phyloP scores from a whole-genome alignment of 2,797 vertebrate species.

The Anguilla obscura region DNA sequence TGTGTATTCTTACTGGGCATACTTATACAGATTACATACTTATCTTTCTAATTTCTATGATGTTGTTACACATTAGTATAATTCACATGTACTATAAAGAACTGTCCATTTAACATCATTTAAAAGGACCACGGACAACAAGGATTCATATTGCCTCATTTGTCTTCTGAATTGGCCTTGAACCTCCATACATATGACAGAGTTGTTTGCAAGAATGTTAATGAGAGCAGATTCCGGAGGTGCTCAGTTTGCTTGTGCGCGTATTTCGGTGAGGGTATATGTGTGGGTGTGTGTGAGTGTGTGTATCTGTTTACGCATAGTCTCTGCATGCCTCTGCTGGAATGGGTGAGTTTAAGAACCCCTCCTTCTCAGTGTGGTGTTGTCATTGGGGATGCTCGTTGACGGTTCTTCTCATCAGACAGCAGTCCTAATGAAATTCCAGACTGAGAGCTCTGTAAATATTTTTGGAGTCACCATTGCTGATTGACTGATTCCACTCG shows the following conservation, averaged over 20 bases:
- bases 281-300: conserved; percentile 39
- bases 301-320: conserved; percentile 30
- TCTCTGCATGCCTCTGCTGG: conserved; percentile 36
- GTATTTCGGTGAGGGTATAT: conserved; percentile 43
- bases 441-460: conserved; percentile 70
- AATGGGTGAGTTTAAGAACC: conserved; percentile 50
- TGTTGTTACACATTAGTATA: too few species aligned
- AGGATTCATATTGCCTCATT: too few species aligned
- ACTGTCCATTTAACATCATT: too few species aligned
- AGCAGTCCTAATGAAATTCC: conserved; percentile 68
- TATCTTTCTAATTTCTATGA: too few species aligned
- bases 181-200: too few species aligned
- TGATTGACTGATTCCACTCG: conserved; percentile 58
- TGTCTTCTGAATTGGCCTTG: too few species aligned
- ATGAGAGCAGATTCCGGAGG: too few species aligned
- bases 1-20: too few species aligned
- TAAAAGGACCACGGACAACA: too few species aligned
- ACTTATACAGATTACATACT: too few species aligned
- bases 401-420: conserved; percentile 51
- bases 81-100: too few species aligned
- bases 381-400: conserved; percentile 38
- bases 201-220: too few species aligned
- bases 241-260: conserved; percentile 17
- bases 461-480: conserved; percentile 66
- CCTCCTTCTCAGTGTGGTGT: conserved; percentile 46